phyloP scores from a whole-genome alignment of 53 echinoderm and acorn worm species.

The Apostichopus leukothele region DNA sequence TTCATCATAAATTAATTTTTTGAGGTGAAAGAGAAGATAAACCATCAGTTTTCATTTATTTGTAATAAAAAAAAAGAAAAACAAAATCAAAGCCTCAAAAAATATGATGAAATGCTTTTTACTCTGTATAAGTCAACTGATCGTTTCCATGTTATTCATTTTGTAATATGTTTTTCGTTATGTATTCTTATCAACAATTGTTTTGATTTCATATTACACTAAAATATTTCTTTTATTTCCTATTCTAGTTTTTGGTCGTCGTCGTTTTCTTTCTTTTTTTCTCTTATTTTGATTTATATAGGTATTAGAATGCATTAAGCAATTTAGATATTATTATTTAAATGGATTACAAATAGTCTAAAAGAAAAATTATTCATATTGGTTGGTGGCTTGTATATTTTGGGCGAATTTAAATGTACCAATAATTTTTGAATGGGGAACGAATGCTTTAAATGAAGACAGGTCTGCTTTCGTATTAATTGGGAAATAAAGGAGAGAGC shows the following conservation, averaged over 20 bases:
- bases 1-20: too few species aligned
- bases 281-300: neutral
- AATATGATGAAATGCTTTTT: too few species aligned
- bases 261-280: neutral
- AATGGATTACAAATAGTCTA: neutral
- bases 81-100: too few species aligned
- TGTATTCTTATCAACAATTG: too few species aligned
- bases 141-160: too few species aligned
- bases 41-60: too few species aligned
- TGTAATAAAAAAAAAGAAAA: too few species aligned
- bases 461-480: conserved; percentile 30
- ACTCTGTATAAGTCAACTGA: too few species aligned
- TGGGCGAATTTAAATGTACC: conserved; percentile 26
- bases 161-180: too few species aligned
- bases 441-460: conserved; percentile 8
- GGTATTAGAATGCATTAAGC: neutral
- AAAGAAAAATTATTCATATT: neutral
- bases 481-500: conserved; percentile 33
- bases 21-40: too few species aligned
- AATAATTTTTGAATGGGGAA: neutral
- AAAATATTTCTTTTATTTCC: neutral
- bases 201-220: too few species aligned
- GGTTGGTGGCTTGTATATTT: conserved; percentile 29
- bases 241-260: too few species aligned
- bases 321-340: neutral